phyloP scores from a whole-genome alignment of 2,797 vertebrate genomes.

The Macroramphosus scolopax region DNA sequence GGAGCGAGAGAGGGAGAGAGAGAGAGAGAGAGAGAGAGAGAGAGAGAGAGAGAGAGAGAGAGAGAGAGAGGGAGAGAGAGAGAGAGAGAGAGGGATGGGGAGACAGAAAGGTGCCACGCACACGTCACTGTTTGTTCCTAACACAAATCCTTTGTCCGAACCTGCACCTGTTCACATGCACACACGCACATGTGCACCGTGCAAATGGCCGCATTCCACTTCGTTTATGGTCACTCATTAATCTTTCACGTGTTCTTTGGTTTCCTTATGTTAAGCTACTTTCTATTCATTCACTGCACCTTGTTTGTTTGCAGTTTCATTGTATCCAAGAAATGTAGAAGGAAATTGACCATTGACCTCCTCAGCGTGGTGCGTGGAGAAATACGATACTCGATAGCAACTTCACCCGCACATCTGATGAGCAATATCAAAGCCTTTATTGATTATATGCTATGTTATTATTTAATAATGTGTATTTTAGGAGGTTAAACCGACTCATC shows the following conservation, averaged over 20 bases:
- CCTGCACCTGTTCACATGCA: slow-evolving; percentile 64
- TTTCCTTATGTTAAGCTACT: slow-evolving; percentile 76
- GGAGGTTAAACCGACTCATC: too few relatives aligned
- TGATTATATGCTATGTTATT: too few relatives aligned
- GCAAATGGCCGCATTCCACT: slow-evolving; percentile 81
- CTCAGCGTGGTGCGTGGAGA: neutral
- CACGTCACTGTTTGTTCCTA: slow-evolving; percentile 69
- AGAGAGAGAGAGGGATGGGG: slow-evolving; percentile 4
- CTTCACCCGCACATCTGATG: neutral
- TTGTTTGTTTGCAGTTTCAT: slow-evolving; percentile 72
- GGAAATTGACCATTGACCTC: slow-evolving; percentile 40
- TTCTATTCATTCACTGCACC: slow-evolving; percentile 74
- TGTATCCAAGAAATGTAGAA: slow-evolving; percentile 44
- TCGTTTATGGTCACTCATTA: slow-evolving; percentile 81
- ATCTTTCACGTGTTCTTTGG: slow-evolving; percentile 85
- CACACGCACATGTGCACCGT: slow-evolving; percentile 8
- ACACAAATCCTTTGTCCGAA: slow-evolving; percentile 76
- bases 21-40: slow-evolving; percentile 19
- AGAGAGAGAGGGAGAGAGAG: too few relatives aligned
- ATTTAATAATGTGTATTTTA: too few relatives aligned
- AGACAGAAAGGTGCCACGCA: slow-evolving; percentile 24
- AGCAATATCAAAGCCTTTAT: neutral
- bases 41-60: slow-evolving; percentile 13
- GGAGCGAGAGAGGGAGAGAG: slow-evolving; percentile 14
- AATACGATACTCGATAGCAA: neutral